A percentile compares a stretch with the other conserved stretches of the same genome.
Evolutionary conservation across 2,113 vertebrate genomes (phyloP).

Genomic region (Coturnix japonica): DNA sequence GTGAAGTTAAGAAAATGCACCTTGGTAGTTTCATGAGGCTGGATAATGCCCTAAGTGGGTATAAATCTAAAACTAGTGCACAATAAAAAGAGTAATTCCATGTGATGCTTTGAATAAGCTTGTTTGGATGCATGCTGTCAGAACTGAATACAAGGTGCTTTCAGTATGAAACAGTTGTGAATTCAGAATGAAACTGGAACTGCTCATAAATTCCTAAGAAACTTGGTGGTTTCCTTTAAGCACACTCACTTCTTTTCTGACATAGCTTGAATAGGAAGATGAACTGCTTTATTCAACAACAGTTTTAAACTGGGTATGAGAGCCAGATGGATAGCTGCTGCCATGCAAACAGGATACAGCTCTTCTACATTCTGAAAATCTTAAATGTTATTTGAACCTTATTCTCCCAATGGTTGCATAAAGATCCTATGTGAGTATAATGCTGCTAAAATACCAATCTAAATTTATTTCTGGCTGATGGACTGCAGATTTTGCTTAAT

Average conservation of each 20-base stretch:
- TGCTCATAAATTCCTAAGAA: neutral
- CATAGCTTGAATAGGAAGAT: neutral
- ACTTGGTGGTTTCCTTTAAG: neutral
- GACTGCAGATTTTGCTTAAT: neutral
- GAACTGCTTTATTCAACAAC: neutral
- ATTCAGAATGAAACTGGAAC: conserved; percentile 42
- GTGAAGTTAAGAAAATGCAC: neutral
- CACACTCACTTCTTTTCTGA: neutral
- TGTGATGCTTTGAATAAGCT: neutral
- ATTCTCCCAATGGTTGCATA: neutral
- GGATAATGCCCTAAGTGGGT: neutral
- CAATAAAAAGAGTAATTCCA: neutral
- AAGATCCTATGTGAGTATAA: conserved; percentile 42
- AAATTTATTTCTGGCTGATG: neutral
- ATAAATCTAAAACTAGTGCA: neutral
- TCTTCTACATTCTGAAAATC: neutral
- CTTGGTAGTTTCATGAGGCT: neutral
- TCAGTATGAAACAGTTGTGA: neutral
- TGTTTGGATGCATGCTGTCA: neutral
- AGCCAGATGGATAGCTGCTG: neutral
- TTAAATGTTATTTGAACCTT: neutral
- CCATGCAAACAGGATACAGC: neutral
- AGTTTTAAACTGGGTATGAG: neutral
- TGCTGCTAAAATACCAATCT: neutral
- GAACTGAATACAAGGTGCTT: neutral